Conservation (phyloP, 2,113 vertebrate species). For the Orientallactaga bullata region DNA sequence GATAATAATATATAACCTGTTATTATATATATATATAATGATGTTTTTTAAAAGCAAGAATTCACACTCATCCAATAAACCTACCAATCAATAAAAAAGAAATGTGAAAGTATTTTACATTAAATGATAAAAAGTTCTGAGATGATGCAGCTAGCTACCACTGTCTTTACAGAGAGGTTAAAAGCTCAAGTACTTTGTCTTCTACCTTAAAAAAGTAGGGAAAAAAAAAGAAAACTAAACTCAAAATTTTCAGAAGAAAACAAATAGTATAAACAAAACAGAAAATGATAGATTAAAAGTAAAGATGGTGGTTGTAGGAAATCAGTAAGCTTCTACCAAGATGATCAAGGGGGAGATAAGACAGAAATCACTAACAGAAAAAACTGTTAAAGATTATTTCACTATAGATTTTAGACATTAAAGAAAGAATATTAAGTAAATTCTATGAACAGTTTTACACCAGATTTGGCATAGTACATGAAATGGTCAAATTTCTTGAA, state of each 20-base stretch:
- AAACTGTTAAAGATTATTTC: background rate
- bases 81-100: background rate
- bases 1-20: no score
- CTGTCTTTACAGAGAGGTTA: background rate
- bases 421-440: background rate
- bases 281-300: background rate
- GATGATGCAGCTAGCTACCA: background rate
- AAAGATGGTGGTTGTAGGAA: background rate
- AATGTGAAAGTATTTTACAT: background rate
- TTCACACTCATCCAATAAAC: background rate
- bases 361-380: background rate
- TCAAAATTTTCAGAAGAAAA: background rate
- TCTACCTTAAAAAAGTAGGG: constrained; percentile 22
- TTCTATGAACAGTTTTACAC: background rate
- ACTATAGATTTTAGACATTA: background rate
- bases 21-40: no score
- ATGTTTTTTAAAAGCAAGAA: background rate
- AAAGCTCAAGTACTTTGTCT: background rate
- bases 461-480: background rate
- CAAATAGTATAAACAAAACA: background rate
- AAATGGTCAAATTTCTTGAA: background rate
- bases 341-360: background rate
- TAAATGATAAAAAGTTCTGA: constrained; percentile 29
- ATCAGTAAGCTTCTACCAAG: background rate
- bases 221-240: background rate